Percentiles rank a stretch among this genome's conserved stretches.
Conservation (phyloP, 2,888 invertebrate genomes). For the Pollenia amentaria region DNA sequence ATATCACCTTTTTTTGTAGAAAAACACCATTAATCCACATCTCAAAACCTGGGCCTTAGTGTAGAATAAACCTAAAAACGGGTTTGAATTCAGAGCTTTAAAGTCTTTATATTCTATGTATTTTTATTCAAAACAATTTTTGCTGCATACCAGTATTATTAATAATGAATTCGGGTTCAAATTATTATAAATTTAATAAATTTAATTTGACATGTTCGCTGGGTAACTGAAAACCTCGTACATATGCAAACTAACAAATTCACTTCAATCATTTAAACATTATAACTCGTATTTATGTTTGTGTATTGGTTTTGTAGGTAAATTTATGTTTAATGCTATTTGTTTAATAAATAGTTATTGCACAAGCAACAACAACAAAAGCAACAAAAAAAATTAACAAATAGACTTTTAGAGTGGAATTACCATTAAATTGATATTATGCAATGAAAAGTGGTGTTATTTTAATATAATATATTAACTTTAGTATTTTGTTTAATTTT, state of each 20-base stretch:
- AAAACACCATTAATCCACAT: too few relatives aligned
- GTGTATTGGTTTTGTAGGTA: background rate
- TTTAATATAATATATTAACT: slow-evolving; percentile 69
- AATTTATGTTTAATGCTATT: slow-evolving; percentile 41
- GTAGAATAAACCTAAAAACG: too few relatives aligned
- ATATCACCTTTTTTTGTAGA: too few relatives aligned
- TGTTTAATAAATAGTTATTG: slow-evolving; percentile 52
- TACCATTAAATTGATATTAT: slow-evolving; percentile 72
- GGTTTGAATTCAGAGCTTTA: too few relatives aligned
- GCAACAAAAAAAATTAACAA: slow-evolving; percentile 17
- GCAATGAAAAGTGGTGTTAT: slow-evolving; percentile 67
- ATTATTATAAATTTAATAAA: too few relatives aligned
- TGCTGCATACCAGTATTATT: too few relatives aligned
- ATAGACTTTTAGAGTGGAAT: slow-evolving; percentile 64
- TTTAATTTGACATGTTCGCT: too few relatives aligned
- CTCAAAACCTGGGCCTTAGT: too few relatives aligned
- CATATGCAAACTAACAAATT: background rate
- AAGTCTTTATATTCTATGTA: too few relatives aligned
- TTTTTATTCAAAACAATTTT: too few relatives aligned
- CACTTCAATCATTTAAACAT: slow-evolving; percentile 63
- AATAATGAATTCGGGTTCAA: too few relatives aligned
- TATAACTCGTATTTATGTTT: background rate
- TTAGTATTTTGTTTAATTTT: slow-evolving; percentile 52
- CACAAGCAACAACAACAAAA: slow-evolving; percentile 35
- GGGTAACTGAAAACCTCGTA: background rate